Evolutionary conservation across 2,113 vertebrate species (phyloP).

Genomic region (Piliocolobus tephrosceles): DNA sequence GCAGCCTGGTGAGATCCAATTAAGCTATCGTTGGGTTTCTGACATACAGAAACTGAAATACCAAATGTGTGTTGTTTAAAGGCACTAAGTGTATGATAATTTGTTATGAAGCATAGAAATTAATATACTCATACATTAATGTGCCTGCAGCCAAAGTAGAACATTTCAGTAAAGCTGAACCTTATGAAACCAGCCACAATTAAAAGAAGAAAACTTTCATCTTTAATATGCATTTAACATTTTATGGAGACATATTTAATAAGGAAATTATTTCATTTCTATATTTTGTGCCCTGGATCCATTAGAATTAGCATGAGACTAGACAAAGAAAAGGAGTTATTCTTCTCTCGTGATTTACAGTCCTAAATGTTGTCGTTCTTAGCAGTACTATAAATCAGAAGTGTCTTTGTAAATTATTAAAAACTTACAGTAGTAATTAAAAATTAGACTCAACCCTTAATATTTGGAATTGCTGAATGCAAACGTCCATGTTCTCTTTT

Average conservation of each 20-base stretch:
- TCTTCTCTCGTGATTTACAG: background rate
- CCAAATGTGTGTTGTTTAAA: background rate
- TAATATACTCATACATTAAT: background rate
- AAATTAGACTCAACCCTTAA: background rate
- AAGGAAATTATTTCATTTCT: conserved; percentile 31
- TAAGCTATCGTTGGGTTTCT: background rate
- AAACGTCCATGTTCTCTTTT: background rate
- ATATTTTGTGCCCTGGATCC: background rate
- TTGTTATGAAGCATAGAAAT: background rate
- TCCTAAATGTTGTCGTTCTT: background rate
- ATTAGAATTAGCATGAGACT: background rate
- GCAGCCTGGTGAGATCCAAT: background rate
- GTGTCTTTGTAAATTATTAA: background rate
- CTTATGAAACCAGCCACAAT: background rate
- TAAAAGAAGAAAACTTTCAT: background rate
- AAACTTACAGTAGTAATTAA: background rate
- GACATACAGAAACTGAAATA: background rate
- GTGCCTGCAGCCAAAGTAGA: background rate
- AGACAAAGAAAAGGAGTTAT: background rate
- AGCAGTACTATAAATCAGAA: background rate
- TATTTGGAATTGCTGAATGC: background rate
- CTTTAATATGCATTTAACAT: conserved; percentile 46
- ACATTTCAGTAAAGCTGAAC: background rate
- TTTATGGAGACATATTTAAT: conserved; percentile 22
- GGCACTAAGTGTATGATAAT: background rate